Evolutionary conservation across 2,797 vertebrate genomes (phyloP), one percentile per base, ranked within the genome.

Genomic region (Phaenicophaeus curvirostris): DNA sequence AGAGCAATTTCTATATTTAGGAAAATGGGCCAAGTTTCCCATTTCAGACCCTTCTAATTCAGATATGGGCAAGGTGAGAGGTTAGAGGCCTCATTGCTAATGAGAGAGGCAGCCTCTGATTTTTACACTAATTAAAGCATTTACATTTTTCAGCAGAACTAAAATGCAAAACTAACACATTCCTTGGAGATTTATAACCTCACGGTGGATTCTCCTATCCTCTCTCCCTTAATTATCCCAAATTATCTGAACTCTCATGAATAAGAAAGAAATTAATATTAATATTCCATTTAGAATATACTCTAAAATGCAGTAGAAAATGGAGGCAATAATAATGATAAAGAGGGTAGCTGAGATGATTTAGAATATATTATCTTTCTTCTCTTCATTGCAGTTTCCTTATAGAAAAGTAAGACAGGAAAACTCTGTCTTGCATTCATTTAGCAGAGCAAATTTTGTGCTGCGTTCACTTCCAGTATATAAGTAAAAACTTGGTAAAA

Each of bases 281-380:
- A 97, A 96, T 97, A 95, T 96, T 96, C 95, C 89, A 93, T 96
- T 96, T 93, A 95, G 85, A 94, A 94, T 87, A 94, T 94, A 94
- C 55, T 94, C 27, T 89, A 91, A 97, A 93, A 88, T 87, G 68
- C 59, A 21, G 74, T 23, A 62, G 93, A 86, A 94, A 74, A 85
- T 95, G 78, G 89, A 94, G 59, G 85, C 78, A 95, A 84, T 73
- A 88, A 91, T 79, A 63, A 76, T 96, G 94, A 97, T 95, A 87
- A 96, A 97, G 85, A 81, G 86, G 68, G n/a, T 90, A 83, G 83
- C 68, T 92, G 92, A 92, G 75, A 89, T 62, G 77, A 62, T 87
- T 89, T 93, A 89, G 94, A 95, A 95, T 95, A 73, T 63, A 73
- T 95, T 95, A 95, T 95, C 54, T 94, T 89, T 85, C 53, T 93